Evolutionary conservation across 2,797 vertebrate species (phyloP).

Genomic region (Tapera naevia): DNA sequence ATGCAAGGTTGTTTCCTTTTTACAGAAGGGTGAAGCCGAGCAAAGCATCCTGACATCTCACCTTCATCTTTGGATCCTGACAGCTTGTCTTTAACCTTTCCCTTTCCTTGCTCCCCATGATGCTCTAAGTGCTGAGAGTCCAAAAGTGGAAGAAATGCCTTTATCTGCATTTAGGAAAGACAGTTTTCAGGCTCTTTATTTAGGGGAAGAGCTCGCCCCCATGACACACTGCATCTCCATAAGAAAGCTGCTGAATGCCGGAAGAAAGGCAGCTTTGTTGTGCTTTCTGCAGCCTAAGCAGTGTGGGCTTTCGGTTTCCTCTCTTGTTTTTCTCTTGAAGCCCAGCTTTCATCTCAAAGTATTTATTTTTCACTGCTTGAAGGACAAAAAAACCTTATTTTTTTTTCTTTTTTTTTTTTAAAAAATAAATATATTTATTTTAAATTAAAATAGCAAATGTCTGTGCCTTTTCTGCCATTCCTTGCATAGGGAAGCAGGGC

Average conservation of each 20-base stretch:
- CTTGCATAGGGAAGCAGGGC: not conserved
- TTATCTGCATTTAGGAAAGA: not conserved
- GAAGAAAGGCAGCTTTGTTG: slow-evolving; percentile 78
- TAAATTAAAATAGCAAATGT: slow-evolving; percentile 40
- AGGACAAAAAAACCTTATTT: not conserved
- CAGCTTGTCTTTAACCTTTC: not conserved
- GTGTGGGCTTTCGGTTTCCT: slow-evolving; percentile 74
- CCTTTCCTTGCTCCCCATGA: not conserved
- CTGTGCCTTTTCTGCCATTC: not conserved
- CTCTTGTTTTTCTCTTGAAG: slow-evolving; percentile 72
- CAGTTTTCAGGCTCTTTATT: not conserved
- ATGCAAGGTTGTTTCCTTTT: not conserved
- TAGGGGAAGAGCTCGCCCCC: slow-evolving; percentile 56
- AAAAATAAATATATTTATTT: slow-evolving; percentile 38
- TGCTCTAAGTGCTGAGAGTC: not conserved
- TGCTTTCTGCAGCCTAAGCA: slow-evolving; percentile 74
- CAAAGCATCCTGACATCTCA: not conserved
- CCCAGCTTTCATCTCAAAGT: slow-evolving; percentile 74
- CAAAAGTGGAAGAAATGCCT: not conserved
- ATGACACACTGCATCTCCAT: slow-evolving; percentile 68
- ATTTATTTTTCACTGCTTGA: slow-evolving; percentile 69
- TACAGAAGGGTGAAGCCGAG: not conserved
- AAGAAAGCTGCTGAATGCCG: slow-evolving; percentile 70
- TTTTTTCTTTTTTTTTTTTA: not conserved
- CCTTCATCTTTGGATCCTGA: not conserved